Evolutionary conservation across 2,797 vertebrate genomes (phyloP).

Genomic region (Amniataba percoides): DNA sequence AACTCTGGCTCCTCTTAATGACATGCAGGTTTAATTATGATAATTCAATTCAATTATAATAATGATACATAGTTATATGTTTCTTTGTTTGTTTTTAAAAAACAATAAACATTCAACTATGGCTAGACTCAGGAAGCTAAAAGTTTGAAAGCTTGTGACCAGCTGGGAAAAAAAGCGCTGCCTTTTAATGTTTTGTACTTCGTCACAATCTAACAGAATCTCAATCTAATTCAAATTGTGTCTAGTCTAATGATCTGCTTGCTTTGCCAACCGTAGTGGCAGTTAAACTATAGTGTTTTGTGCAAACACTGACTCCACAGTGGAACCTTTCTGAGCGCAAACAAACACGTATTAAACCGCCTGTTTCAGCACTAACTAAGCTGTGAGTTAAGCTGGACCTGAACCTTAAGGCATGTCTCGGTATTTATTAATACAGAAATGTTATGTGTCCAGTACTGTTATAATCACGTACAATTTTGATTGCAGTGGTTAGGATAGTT

Average conservation of each 20-base stretch:
- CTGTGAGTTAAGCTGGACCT: background rate
- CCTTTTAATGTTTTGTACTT: background rate
- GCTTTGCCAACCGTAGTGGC: background rate
- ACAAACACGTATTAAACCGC: background rate
- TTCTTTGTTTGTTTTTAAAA: too few species aligned
- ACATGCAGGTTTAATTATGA: too few species aligned
- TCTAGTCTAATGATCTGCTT: background rate
- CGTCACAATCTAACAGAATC: background rate
- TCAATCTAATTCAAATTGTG: background rate
- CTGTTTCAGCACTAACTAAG: background rate
- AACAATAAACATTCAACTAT: too few species aligned
- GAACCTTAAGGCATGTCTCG: background rate
- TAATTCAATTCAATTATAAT: too few species aligned
- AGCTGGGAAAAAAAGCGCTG: background rate
- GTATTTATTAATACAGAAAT: constrained; percentile 2
- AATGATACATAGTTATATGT: too few species aligned
- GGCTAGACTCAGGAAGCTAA: background rate
- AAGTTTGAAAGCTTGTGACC: background rate
- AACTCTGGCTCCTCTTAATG: too few species aligned
- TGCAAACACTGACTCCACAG: background rate
- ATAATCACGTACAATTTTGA: background rate
- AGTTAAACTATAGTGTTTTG: background rate
- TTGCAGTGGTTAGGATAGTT: too few species aligned
- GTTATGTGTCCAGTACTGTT: background rate
- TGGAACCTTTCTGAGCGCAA: background rate